Base-by-base conservation (phyloP, 2,888 invertebrate genomes). In the Folsomia manolachei region DNA sequence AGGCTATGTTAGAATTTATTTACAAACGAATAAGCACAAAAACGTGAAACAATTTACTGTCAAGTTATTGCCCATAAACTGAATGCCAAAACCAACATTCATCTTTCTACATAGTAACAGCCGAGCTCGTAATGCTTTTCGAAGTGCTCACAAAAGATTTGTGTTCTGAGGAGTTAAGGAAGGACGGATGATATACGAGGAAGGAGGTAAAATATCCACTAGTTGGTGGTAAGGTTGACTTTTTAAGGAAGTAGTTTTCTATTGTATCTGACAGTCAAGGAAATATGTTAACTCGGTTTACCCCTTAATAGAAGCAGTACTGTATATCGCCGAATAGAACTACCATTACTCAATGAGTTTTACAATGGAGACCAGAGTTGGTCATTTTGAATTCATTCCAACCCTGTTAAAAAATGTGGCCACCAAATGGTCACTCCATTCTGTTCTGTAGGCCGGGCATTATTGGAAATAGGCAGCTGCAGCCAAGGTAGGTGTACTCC, bases 391-490 rank as follows among this genome's bases (percentile, higher is more conserved):
- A 63, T 71, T 71, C 68, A 68, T 68, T 70, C 56, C 18, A 19
- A 26, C 51, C 61, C 74, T 74, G 72, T 74, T 76, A 74, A 73
- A n/a, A 78, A 79, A 79, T 79, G 78, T 79, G 79, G 79, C 75
- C 73, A 79, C 78, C 79, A 79, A 79, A 78, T 79, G 79, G 77
- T 77, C 76, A 78, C n/a, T n/a, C n/a, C n/a, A n/a, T n/a, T n/a
- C n/a, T n/a, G n/a, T n/a, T n/a, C n/a, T n/a, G 39, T 39, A 39
- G 39, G 4, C 7, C 7, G 4, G 39, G 39, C n/a, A n/a, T 14
- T 39, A 39, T 39, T 39, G 39, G 39, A 14, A 39, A 39, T 60
- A 23, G 21, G 67, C 61, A 67, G 68, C 67, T 71, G 39, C 60
- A 53, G 52, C 39, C 39, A 4, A 39, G 4, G 39, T 14, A 39